Conservation (phyloP, 1,140 invertebrate species). For the Drosophila nasuta region DNA sequence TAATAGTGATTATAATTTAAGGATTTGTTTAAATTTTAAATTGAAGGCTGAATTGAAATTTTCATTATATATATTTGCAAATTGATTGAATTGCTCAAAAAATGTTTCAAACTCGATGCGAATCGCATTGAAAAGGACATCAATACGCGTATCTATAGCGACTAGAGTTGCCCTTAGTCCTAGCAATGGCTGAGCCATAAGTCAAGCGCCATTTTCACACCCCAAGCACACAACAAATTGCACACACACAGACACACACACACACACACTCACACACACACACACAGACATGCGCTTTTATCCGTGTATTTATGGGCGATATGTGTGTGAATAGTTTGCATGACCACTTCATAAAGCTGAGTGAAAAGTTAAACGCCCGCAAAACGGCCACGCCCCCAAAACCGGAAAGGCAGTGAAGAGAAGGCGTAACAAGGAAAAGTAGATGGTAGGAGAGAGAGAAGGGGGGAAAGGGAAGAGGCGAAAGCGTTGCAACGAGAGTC, state of each 20-base stretch:
- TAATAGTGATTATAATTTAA: too few species aligned
- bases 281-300: neutral
- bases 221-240: constrained; percentile 32
- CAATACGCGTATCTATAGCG: too few species aligned
- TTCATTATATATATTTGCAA: too few species aligned
- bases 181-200: constrained; percentile 16
- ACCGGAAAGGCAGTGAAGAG: constrained; percentile 30
- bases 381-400: constrained; percentile 56
- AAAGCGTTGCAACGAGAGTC: constrained; percentile 26
- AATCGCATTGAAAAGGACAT: too few species aligned
- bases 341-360: constrained; percentile 57
- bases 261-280: neutral
- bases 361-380: constrained; percentile 60
- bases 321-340: constrained; percentile 38
- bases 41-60: too few species aligned
- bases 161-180: too few species aligned
- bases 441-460: neutral
- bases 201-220: constrained; percentile 45
- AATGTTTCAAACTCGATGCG: too few species aligned
- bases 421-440: constrained; percentile 16
- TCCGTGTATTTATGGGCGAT: constrained; percentile 3
- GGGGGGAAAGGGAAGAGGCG: neutral
- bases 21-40: too few species aligned
- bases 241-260: constrained; percentile 24
- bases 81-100: too few species aligned